phyloP scores from a whole-genome alignment of 30 jellyfish, hydroid and myxozoan genomes.

The Phacellophora camtschatica region DNA sequence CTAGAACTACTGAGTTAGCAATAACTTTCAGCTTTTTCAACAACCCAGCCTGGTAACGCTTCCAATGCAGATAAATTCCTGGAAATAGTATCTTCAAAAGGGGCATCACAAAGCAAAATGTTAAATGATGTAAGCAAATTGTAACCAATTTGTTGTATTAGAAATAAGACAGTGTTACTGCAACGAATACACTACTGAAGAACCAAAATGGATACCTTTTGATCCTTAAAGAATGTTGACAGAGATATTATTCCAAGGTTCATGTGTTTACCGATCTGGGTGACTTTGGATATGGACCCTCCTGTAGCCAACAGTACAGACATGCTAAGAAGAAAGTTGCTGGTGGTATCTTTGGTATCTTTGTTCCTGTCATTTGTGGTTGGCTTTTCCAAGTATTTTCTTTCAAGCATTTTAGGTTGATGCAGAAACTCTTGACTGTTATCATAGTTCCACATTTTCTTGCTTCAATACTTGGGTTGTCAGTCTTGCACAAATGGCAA shows the following conservation, averaged over 20 bases:
- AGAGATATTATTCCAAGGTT: background rate
- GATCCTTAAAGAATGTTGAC: constrained; percentile 46
- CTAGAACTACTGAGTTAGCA: background rate
- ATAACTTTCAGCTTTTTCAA: background rate
- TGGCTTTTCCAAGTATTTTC: constrained; percentile 13
- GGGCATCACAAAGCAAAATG: background rate
- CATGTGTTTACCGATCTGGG: background rate
- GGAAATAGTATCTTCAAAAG: constrained; percentile 10
- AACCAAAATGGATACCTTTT: constrained; percentile 18
- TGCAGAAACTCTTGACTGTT: background rate
- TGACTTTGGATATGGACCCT: constrained; percentile 18
- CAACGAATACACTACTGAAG: no score
- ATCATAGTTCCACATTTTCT: constrained; percentile 5
- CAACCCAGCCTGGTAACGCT: constrained; percentile 11
- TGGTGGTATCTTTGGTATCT: constrained; percentile 35
- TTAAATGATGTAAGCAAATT: no score
- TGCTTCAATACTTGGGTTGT: background rate
- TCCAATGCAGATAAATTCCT: constrained; percentile 36
- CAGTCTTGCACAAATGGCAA: constrained; percentile 5
- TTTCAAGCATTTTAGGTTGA: background rate
- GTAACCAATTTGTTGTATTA: no score
- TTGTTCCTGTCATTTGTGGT: constrained; percentile 38
- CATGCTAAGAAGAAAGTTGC: constrained; percentile 44
- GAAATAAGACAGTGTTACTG: no score
- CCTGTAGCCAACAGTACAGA: constrained; percentile 20